Evolutionary conservation across 2,888 invertebrate species (phyloP).

Genomic region (Acanthacorydalis orientalis): DNA sequence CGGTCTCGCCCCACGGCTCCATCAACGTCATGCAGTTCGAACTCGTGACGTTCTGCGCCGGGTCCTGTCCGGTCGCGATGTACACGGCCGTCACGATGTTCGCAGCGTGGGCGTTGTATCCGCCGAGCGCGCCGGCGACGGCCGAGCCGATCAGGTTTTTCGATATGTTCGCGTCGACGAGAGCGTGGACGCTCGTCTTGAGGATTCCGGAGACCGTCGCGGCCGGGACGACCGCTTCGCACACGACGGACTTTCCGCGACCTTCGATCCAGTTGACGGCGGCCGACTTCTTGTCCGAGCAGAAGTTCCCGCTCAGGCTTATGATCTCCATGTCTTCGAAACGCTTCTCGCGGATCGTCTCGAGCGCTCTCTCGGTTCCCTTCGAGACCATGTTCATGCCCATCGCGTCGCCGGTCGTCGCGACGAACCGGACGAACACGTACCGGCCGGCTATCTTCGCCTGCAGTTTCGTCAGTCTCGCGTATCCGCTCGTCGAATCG

Average conservation of each 20-base stretch:
- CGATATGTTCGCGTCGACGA: constrained; percentile 78
- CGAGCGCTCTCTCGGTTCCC: constrained; percentile 79
- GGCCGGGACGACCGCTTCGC: constrained; percentile 72
- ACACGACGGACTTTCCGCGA: constrained; percentile 89
- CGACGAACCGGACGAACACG: constrained; percentile 81
- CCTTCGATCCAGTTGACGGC: constrained; percentile 98
- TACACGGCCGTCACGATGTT: constrained; percentile 98
- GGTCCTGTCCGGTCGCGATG: constrained; percentile 98
- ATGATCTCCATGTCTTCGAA: constrained; percentile 76
- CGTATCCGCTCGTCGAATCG: constrained; percentile 84
- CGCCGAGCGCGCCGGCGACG: constrained; percentile 84
- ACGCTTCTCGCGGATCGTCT: constrained; percentile 42
- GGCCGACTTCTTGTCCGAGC: constrained; percentile 95
- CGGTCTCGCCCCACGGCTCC: constrained; percentile 65
- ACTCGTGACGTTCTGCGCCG: constrained; percentile 91
- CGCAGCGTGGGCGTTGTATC: constrained; percentile 95
- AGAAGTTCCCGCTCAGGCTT: constrained; percentile 91
- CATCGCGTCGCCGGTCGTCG: constrained; percentile 97
- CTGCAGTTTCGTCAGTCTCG: constrained; percentile 64
- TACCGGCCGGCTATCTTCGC: constrained; percentile 74
- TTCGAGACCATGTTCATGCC: constrained; percentile 99
- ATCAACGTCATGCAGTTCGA: constrained; percentile 92
- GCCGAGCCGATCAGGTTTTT: constrained; percentile 94
- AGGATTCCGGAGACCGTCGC: constrained; percentile 58
- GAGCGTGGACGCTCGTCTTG: constrained; percentile 70